Evolutionary conservation across 2,113 vertebrate genomes (phyloP).

Genomic region (Hippocampus barbouri): DNA sequence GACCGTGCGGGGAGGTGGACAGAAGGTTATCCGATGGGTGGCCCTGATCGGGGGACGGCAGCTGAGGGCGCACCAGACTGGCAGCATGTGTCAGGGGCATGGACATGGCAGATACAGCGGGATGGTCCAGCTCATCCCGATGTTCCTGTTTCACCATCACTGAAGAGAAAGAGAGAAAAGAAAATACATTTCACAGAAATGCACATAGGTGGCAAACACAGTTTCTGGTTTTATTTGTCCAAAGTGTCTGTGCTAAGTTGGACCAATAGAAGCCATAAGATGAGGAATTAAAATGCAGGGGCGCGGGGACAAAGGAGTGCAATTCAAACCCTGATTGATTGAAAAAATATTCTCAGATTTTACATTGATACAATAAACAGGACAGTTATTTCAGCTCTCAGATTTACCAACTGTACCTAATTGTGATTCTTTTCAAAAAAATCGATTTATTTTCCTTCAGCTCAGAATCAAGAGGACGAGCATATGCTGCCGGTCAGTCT

Average conservation of each 20-base stretch:
- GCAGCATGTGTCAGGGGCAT: constrained; percentile 75
- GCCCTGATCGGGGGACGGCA: constrained; percentile 85
- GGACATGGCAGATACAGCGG: constrained; percentile 76
- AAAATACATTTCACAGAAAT: neutral
- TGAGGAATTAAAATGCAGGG: neutral
- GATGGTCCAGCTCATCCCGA: constrained; percentile 85
- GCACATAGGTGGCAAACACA: no score
- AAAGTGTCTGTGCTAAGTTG: neutral
- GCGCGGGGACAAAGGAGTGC: no score
- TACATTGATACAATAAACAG: neutral
- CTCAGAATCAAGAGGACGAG: constrained; percentile 64
- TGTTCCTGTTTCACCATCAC: constrained; percentile 94
- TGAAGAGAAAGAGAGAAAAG: constrained; percentile 48
- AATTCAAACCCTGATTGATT: no score
- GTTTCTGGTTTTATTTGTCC: neutral
- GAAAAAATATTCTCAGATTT: neutral
- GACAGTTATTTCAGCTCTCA: neutral
- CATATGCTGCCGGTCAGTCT: constrained; percentile 74
- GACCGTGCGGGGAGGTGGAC: constrained; percentile 79
- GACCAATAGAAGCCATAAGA: neutral
- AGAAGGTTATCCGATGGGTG: constrained; percentile 80
- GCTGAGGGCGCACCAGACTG: constrained; percentile 76
- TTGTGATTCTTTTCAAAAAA: constrained; percentile 12
- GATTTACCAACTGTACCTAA: neutral
- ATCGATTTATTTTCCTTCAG: constrained; percentile 60